Evolutionary conservation across 2,797 vertebrate species (phyloP).

Genomic region (Hippopotamyrus pictus): DNA sequence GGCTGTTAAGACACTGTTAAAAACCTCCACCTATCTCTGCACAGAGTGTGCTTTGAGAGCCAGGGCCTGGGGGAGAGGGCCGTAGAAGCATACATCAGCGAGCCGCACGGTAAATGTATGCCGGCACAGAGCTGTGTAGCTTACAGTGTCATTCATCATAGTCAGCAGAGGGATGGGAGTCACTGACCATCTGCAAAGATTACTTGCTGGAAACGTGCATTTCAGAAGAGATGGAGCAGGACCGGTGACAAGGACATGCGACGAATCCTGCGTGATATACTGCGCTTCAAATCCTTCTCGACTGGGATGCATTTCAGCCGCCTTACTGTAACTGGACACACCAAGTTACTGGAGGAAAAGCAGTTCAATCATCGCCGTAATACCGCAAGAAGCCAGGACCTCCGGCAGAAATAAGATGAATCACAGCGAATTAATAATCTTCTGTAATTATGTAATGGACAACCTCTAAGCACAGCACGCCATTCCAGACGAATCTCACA

Average conservation of each 20-base stretch:
- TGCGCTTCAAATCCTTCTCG: constrained; percentile 59
- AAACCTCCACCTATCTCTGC: background rate
- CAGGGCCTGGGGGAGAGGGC: background rate
- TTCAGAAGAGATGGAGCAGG: constrained; percentile 40
- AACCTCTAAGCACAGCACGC: constrained; percentile 54
- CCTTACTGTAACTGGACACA: constrained; percentile 45
- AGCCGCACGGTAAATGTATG: background rate
- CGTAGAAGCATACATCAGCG: background rate
- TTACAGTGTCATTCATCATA: background rate
- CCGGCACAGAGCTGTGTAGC: background rate
- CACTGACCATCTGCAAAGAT: constrained; percentile 57
- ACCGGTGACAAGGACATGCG: constrained; percentile 50
- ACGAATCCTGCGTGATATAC: constrained; percentile 53
- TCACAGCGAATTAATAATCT: constrained; percentile 64
- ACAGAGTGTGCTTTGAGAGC: background rate
- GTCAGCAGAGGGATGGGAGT: constrained; percentile 38
- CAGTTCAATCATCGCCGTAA: constrained; percentile 50
- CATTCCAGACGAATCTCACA: constrained; percentile 63
- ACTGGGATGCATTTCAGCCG: constrained; percentile 41
- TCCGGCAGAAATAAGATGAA: constrained; percentile 64
- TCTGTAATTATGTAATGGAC: constrained; percentile 64
- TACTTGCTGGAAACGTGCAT: constrained; percentile 51
- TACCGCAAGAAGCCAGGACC: constrained; percentile 58
- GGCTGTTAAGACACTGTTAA: background rate
- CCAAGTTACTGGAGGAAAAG: constrained; percentile 52